Conservation (phyloP, 2,797 vertebrate species). For the Cirrhinus mrigala region DNA sequence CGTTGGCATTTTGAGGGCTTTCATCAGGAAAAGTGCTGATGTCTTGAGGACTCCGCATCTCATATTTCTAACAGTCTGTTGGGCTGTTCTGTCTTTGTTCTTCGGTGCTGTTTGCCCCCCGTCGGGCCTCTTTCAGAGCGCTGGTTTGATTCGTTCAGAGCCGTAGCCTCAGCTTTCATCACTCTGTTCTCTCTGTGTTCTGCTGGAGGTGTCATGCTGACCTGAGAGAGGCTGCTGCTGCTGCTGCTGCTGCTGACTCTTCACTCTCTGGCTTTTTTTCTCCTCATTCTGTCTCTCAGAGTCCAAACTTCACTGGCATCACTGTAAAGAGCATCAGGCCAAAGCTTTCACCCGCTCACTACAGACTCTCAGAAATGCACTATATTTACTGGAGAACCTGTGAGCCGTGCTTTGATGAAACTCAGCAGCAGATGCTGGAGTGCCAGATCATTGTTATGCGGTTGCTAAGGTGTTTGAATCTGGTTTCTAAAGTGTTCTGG, state of each 20-base stretch:
- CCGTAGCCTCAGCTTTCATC: slow-evolving; percentile 17
- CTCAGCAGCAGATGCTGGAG: background rate
- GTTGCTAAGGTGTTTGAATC: background rate
- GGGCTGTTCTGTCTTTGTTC: slow-evolving; percentile 4
- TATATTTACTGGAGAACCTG: background rate
- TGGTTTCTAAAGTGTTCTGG: background rate
- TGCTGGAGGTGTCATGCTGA: slow-evolving; percentile 32
- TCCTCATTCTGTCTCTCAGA: background rate
- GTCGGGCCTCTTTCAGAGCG: slow-evolving; percentile 11
- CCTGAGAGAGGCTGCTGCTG: slow-evolving; percentile 12
- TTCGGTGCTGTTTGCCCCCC: background rate
- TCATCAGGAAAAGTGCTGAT: slow-evolving; percentile 42
- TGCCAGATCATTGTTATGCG: background rate
- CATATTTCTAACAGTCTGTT: slow-evolving; percentile 10
- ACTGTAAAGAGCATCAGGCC: background rate
- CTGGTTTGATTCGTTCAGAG: background rate
- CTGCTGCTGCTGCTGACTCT: background rate
- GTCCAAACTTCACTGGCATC: background rate
- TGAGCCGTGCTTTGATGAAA: background rate
- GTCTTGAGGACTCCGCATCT: background rate
- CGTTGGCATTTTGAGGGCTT: slow-evolving; percentile 26
- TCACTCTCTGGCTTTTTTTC: background rate
- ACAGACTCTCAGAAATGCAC: background rate
- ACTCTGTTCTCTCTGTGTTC: background rate
- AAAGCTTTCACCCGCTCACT: background rate